Evolutionary conservation across 2,113 vertebrate species (phyloP).

Genomic region (Paradisaea rubra): DNA sequence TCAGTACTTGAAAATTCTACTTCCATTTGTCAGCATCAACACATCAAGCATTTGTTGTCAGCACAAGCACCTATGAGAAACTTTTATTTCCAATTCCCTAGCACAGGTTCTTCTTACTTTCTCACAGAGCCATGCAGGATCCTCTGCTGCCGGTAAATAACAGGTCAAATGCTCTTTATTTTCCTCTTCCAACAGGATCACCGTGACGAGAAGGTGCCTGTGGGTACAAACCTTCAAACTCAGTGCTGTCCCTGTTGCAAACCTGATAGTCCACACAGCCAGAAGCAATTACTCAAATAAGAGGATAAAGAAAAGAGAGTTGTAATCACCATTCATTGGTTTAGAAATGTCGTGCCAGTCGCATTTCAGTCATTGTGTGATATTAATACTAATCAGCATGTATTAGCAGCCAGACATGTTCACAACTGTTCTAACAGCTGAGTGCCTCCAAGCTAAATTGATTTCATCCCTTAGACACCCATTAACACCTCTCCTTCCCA

Average conservation of each 20-base stretch:
- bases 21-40: not conserved
- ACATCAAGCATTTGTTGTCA: not conserved
- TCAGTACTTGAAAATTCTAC: not conserved
- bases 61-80: not conserved
- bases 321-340: constrained; percentile 11
- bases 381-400: constrained; percentile 71
- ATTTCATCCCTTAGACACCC: constrained; percentile 61
- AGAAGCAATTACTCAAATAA: not conserved
- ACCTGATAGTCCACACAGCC: not conserved
- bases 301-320: constrained; percentile 6
- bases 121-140: not conserved
- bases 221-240: not conserved
- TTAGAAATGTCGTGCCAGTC: constrained; percentile 42
- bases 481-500: constrained; percentile 60
- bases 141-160: not conserved
- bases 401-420: constrained; percentile 67
- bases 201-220: rapidly evolving
- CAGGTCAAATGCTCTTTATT: not conserved
- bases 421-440: constrained; percentile 69
- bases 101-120: not conserved
- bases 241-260: not conserved
- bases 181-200: not conserved
- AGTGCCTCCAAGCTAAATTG: constrained; percentile 67
- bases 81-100: not conserved
- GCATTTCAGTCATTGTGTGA: constrained; percentile 44